Conservation (phyloP, 1,140 invertebrate species). For the Apis laboriosa region DNA sequence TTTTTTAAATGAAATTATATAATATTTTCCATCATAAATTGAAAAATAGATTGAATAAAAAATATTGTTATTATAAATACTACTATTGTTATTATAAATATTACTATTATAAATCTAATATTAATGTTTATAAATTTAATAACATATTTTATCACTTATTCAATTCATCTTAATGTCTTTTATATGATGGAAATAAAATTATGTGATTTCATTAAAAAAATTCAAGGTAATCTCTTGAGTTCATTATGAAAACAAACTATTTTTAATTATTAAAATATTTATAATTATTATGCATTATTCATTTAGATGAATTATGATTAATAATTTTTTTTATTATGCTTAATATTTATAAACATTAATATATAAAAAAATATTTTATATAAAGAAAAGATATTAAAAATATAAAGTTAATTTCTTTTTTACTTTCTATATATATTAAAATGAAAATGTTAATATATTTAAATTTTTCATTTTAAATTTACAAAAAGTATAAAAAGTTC, state of each 20-base stretch:
- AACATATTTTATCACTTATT: not conserved
- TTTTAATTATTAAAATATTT: not conserved
- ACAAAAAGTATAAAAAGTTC: not conserved
- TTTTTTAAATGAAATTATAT: not conserved
- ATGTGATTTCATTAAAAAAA: not conserved
- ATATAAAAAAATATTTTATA: not conserved
- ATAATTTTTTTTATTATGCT: no score
- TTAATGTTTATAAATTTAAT: not conserved
- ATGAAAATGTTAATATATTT: not conserved
- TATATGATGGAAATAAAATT: not conserved
- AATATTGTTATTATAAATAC: no score
- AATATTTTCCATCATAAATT: not conserved
- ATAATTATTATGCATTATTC: not conserved
- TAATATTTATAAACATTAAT: not conserved
- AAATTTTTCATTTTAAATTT: not conserved
- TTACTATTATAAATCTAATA: not conserved
- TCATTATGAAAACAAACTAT: not conserved
- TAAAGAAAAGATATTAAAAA: not conserved
- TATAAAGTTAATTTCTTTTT: not conserved
- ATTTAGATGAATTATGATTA: not conserved
- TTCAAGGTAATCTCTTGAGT: not conserved
- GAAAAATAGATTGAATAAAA: not conserved
- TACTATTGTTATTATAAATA: not conserved
- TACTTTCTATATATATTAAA: not conserved
- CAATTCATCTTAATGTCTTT: not conserved